These are phyloP conservation scores for Netelia virgata DNA, from an alignment of 2,888 invertebrate genomes.

Conservation along the genomic window DNA sequence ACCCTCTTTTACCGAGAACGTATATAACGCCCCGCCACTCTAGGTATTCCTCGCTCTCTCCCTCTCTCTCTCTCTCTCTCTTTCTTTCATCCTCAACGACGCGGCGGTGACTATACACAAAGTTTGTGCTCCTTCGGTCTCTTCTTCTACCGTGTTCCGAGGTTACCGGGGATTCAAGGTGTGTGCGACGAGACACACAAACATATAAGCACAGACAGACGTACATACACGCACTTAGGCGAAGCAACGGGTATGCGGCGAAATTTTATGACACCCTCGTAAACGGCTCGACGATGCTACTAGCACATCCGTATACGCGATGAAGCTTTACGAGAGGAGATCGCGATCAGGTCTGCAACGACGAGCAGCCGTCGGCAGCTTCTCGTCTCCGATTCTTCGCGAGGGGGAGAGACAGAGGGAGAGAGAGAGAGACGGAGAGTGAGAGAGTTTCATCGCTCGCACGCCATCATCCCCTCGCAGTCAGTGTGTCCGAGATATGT, in stretches of 20 bases:
- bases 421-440: too few relatives aligned
- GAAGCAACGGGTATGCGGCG: conserved; percentile 52
- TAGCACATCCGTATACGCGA: conserved; percentile 55
- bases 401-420: too few relatives aligned
- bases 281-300: conserved; percentile 68
- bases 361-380: conserved; percentile 30
- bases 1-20: not conserved
- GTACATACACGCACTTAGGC: not conserved
- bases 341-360: conserved; percentile 52
- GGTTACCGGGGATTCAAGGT: too few relatives aligned
- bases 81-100: conserved; percentile 26
- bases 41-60: too few relatives aligned
- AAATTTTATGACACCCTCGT: conserved; percentile 75
- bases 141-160: not conserved
- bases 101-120: conserved; percentile 10
- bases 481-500: conserved; percentile 56
- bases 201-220: too few relatives aligned
- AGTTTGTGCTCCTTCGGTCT: conserved; percentile 8
- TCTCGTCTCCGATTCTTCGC: conserved; percentile 8
- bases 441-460: not conserved
- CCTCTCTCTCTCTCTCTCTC: too few relatives aligned
- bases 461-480: conserved; percentile 26
- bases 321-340: conserved; percentile 68
- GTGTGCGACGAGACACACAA: not conserved
- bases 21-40: conserved; percentile 4